Conservation (phyloP, 2,113 vertebrate species). For the Rhizomys pruinosus region DNA sequence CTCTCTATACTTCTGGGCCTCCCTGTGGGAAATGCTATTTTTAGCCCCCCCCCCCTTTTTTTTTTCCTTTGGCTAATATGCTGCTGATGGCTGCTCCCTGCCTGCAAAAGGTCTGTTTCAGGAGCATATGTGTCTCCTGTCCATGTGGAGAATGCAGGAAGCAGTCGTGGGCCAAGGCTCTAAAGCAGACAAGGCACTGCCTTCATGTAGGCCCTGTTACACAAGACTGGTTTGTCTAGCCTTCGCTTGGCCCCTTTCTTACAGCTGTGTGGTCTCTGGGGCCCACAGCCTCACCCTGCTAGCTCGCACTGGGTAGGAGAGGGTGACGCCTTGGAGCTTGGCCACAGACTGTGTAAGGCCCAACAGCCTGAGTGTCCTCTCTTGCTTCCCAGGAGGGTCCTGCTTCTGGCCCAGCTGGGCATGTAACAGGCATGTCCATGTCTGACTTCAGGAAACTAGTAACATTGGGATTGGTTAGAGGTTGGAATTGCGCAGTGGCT, state of each 20-base stretch:
- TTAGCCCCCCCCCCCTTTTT: no score
- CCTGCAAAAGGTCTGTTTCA: slow-evolving; percentile 58
- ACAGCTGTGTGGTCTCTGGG: not conserved
- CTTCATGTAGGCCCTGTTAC: accelerated
- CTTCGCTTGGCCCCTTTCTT: no score
- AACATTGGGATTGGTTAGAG: accelerated
- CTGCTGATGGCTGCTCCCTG: not conserved
- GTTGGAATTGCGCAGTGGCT: no score
- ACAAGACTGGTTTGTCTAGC: accelerated
- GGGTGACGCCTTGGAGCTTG: no score
- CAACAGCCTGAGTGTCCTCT: accelerated
- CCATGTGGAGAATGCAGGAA: not conserved
- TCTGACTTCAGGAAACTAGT: not conserved
- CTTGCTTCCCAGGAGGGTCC: no score
- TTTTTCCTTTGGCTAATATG: not conserved
- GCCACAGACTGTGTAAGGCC: not conserved
- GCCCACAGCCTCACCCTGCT: not conserved
- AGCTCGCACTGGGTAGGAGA: not conserved
- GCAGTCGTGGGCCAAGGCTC: not conserved
- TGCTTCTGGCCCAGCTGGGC: not conserved
- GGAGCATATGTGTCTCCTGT: slow-evolving; percentile 45
- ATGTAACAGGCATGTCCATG: accelerated
- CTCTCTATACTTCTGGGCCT: not conserved
- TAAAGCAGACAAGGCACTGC: not conserved
- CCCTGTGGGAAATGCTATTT: slow-evolving; percentile 17